phyloP scores from a whole-genome alignment of 2,888 invertebrate species.

The Orgyia antiqua region DNA sequence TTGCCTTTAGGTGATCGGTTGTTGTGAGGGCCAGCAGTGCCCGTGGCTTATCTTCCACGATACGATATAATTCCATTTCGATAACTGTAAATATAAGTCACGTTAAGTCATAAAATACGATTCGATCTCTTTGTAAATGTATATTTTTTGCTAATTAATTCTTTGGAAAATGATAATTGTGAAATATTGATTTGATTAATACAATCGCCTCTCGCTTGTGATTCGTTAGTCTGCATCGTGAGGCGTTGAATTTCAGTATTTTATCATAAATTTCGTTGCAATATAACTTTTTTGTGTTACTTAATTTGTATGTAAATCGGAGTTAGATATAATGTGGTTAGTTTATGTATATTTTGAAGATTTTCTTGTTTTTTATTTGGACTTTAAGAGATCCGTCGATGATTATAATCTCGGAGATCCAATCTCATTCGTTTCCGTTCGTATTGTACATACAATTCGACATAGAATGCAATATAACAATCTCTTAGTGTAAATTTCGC shows the following conservation, averaged over 20 bases:
- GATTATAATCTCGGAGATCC: slow-evolving; percentile 72
- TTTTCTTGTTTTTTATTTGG: slow-evolving; percentile 34
- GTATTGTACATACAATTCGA: slow-evolving; percentile 59
- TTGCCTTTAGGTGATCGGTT: slow-evolving; percentile 72
- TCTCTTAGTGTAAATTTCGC: slow-evolving; percentile 73
- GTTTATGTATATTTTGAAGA: slow-evolving; percentile 73
- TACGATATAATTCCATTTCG: slow-evolving; percentile 74
- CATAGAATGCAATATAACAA: slow-evolving; percentile 66
- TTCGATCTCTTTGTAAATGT: slow-evolving; percentile 78
- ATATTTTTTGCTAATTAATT: slow-evolving; percentile 71
- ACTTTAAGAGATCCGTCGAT: slow-evolving; percentile 55
- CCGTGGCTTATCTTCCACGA: slow-evolving; percentile 69
- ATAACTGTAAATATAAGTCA: slow-evolving; percentile 75
- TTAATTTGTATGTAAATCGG: slow-evolving; percentile 69
- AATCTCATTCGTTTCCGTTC: slow-evolving; percentile 62
- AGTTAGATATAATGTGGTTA: slow-evolving; percentile 59
- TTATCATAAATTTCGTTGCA: slow-evolving; percentile 63
- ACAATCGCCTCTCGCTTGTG: slow-evolving; percentile 39
- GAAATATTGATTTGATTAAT: slow-evolving; percentile 29
- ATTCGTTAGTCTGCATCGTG: slow-evolving; percentile 28
- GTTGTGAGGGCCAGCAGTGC: slow-evolving; percentile 30
- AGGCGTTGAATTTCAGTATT: slow-evolving; percentile 42
- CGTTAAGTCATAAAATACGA: slow-evolving; percentile 71
- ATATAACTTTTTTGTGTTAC: slow-evolving; percentile 65
- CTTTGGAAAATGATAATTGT: slow-evolving; percentile 33